Evolutionary conservation across 1,140 invertebrate species (phyloP).

Genomic region (Babylonia areolata): DNA sequence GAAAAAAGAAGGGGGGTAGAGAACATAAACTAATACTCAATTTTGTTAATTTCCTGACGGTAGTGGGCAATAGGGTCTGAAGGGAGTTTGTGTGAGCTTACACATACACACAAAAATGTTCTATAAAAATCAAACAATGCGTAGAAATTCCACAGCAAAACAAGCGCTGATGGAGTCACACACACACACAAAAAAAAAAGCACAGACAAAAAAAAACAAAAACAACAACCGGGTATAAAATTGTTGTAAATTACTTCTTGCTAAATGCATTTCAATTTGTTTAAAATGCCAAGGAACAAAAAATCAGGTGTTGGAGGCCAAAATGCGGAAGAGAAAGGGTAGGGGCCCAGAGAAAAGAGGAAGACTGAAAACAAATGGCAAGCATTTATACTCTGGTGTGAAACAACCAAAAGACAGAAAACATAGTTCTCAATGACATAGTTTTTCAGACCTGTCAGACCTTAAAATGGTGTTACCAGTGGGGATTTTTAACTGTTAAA

Average conservation of each 20-base stretch:
- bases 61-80: not conserved
- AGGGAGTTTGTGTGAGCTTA: not conserved
- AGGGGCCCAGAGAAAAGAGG: not conserved
- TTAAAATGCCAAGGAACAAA: not conserved
- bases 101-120: not conserved
- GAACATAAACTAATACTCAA: not conserved
- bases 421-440: no score
- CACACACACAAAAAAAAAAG: not conserved
- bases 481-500: no score
- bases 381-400: not conserved
- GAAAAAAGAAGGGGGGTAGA: no score
- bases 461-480: no score
- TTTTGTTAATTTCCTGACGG: not conserved
- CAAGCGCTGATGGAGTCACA: not conserved
- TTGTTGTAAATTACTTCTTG: not conserved
- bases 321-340: not conserved
- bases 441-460: no score
- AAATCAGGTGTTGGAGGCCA: not conserved
- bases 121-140: not conserved
- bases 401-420: no score
- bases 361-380: not conserved
- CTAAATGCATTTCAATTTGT: not conserved
- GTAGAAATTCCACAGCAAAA: not conserved
- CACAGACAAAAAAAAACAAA: not conserved
- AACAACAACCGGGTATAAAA: not conserved